phyloP scores from a whole-genome alignment of 2,888 invertebrate species.

The Scaptomyza parva region DNA sequence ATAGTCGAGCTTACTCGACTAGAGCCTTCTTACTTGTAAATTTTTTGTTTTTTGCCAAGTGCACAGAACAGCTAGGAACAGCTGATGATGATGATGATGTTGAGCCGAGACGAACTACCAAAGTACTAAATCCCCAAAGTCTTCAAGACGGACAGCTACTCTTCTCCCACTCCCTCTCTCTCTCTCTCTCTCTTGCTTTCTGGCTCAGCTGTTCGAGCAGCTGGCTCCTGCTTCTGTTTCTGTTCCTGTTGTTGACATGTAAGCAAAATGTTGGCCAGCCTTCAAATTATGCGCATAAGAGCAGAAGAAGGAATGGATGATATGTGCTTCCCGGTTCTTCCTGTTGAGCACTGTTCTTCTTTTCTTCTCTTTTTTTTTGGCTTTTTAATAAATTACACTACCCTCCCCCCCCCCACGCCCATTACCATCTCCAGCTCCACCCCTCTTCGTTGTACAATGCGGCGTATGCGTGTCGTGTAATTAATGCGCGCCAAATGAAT shows the following conservation, averaged over 20 bases:
- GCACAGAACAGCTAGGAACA: constrained; percentile 1
- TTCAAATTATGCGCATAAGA: constrained; percentile 59
- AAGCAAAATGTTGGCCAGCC: constrained; percentile 45
- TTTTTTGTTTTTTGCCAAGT: neutral
- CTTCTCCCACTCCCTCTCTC: neutral
- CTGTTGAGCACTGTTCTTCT: too few species aligned
- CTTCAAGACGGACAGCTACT: constrained; percentile 17
- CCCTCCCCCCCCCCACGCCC: constrained; percentile 7
- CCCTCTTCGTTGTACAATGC: constrained; percentile 31
- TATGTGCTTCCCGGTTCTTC: too few species aligned
- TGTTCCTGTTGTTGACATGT: constrained; percentile 35
- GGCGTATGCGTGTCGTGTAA: constrained; percentile 77
- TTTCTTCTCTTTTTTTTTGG: too few species aligned
- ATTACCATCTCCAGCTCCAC: neutral
- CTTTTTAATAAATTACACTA: constrained; percentile 74
- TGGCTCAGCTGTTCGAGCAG: neutral
- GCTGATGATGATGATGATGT: constrained; percentile 31
- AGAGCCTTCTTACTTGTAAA: too few species aligned
- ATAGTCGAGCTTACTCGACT: too few species aligned
- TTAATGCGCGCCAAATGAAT: constrained; percentile 78
- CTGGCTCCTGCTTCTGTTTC: neutral
- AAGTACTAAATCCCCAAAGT: constrained; percentile 45
- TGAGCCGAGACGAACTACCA: constrained; percentile 40
- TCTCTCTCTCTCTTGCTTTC: neutral
- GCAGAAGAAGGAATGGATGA: constrained; percentile 24